phyloP scores from a whole-genome alignment of 2,113 vertebrate species.

The Phrynosoma blainvillii region DNA sequence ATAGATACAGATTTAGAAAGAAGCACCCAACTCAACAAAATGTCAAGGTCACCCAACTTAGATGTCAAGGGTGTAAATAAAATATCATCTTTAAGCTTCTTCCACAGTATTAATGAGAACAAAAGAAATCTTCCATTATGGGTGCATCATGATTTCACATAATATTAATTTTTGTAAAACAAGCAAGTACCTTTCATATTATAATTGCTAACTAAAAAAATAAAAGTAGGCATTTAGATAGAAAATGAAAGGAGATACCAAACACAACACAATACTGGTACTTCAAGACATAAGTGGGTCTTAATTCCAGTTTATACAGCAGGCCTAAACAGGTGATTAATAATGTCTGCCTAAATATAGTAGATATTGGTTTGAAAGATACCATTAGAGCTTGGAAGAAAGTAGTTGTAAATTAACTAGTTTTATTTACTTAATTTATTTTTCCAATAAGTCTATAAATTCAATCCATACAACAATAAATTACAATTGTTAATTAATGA shows the following conservation, averaged over 20 bases:
- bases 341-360: neutral
- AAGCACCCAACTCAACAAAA: slow-evolving; percentile 71
- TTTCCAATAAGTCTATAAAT: too few relatives aligned
- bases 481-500: too few relatives aligned
- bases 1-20: too few relatives aligned
- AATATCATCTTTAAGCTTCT: slow-evolving; percentile 65
- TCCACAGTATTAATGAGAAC: slow-evolving; percentile 53
- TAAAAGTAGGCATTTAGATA: neutral
- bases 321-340: neutral
- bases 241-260: neutral
- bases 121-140: slow-evolving; percentile 35
- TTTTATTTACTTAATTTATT: too few relatives aligned
- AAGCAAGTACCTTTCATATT: slow-evolving; percentile 25
- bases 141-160: slow-evolving; percentile 52
- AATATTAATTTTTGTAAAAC: slow-evolving; percentile 43
- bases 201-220: neutral
- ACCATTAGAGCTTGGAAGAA: too few relatives aligned
- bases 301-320: neutral
- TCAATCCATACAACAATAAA: too few relatives aligned
- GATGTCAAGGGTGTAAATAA: slow-evolving; percentile 76
- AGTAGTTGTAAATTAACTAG: too few relatives aligned
- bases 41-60: slow-evolving; percentile 70
- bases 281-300: neutral
- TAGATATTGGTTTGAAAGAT: neutral
- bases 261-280: slow-evolving; percentile 34